Conservation (phyloP, 2,888 invertebrate genomes). For the Eupithecia insigniata region DNA sequence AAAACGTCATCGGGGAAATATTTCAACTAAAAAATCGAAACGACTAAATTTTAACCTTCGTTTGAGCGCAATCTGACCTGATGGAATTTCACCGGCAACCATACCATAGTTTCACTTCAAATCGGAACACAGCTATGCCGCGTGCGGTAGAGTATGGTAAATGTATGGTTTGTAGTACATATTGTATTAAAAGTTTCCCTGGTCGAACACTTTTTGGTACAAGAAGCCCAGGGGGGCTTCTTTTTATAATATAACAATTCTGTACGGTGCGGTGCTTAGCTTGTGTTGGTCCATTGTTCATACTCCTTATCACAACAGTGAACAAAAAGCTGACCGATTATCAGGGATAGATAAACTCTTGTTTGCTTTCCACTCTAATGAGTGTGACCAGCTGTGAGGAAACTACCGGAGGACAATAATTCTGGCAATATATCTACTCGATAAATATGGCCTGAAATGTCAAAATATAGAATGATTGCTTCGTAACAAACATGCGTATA, state of each 20-base stretch:
- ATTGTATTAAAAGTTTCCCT: too few species aligned
- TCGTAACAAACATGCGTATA: too few species aligned
- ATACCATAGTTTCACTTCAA: too few species aligned
- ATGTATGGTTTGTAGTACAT: neutral
- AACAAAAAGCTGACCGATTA: conserved; percentile 3
- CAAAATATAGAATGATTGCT: too few species aligned
- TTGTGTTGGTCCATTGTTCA: neutral
- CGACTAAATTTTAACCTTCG: too few species aligned
- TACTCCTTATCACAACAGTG: neutral
- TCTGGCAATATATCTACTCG: too few species aligned
- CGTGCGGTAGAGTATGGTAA: too few species aligned
- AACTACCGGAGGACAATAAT: too few species aligned
- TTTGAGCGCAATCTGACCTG: too few species aligned
- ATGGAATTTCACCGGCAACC: too few species aligned
- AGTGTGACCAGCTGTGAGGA: conserved; percentile 1
- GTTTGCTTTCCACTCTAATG: neutral
- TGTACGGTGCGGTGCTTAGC: neutral
- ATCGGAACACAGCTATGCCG: too few species aligned
- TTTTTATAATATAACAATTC: neutral
- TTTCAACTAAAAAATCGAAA: neutral
- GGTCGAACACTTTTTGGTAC: neutral
- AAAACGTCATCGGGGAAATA: neutral
- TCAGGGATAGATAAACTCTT: neutral
- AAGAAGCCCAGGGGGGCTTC: neutral
- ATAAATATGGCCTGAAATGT: too few species aligned